These are phyloP conservation scores for Andinoacara biseriatus DNA, from an alignment of 2,113 vertebrate species.

Conservation along the genomic window DNA sequence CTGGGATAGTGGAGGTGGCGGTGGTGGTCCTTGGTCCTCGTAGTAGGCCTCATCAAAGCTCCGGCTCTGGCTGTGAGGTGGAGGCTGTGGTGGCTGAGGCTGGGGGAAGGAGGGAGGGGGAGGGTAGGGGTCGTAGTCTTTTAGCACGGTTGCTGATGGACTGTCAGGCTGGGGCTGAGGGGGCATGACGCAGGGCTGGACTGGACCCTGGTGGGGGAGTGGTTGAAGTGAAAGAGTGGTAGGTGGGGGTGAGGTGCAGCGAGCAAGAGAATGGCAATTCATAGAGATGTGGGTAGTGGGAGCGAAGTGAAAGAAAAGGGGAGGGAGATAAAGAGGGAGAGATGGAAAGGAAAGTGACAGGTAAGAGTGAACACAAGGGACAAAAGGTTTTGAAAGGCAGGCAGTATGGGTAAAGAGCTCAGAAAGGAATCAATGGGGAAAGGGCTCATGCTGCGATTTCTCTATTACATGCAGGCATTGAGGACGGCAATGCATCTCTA, in stretches of 20 bases:
- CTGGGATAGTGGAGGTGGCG: slow-evolving; percentile 46
- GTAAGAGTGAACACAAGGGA: slow-evolving; percentile 35
- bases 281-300: slow-evolving; percentile 15
- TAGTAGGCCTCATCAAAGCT: slow-evolving; percentile 75
- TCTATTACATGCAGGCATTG: slow-evolving; percentile 54
- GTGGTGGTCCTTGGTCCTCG: slow-evolving; percentile 68
- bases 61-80: slow-evolving; percentile 76
- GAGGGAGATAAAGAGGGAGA: slow-evolving; percentile 3
- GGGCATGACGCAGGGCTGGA: slow-evolving; percentile 83
- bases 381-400: slow-evolving; percentile 43
- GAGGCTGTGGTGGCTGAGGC: slow-evolving; percentile 73
- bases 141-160: slow-evolving; percentile 77
- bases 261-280: slow-evolving; percentile 22
- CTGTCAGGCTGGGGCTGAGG: slow-evolving; percentile 90
- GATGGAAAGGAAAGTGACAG: slow-evolving; percentile 30
- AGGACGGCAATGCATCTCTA: slow-evolving; percentile 24
- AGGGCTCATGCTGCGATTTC: slow-evolving; percentile 63
- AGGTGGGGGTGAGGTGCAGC: background rate
- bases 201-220: slow-evolving; percentile 81
- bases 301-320: background rate
- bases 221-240: background rate
- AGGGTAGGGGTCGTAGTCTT: slow-evolving; percentile 96
- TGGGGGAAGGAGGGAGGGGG: slow-evolving; percentile 86
- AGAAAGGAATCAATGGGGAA: slow-evolving; percentile 45
- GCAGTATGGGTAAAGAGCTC: slow-evolving; percentile 38